Percentiles rank a stretch among this genome's conserved stretches.
Evolutionary conservation across 2,113 vertebrate species (phyloP).

Genomic region (Sterrhoptilus dennistouni): DNA sequence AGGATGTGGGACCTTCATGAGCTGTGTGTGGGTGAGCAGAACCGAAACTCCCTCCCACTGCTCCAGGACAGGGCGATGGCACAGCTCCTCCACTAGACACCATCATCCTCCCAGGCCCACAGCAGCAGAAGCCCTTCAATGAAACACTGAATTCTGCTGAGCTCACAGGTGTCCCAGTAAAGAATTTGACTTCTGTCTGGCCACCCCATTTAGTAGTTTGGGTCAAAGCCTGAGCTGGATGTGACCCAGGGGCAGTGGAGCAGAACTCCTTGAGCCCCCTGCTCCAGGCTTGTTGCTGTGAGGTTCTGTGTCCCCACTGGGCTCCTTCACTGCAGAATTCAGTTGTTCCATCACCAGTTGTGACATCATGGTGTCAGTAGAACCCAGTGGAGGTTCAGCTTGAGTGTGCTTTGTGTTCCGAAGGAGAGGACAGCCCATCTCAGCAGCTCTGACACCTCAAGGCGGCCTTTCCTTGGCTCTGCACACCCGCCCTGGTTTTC

Average conservation of each 20-base stretch:
- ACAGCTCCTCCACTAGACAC: not conserved
- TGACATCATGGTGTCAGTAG: not conserved
- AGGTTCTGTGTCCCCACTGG: not conserved
- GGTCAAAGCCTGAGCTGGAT: not conserved
- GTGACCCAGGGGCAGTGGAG: not conserved
- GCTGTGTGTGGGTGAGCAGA: not conserved
- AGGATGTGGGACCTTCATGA: not conserved
- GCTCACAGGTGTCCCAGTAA: not conserved
- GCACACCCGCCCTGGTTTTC: not conserved
- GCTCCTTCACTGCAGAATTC: not conserved
- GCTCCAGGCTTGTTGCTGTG: not conserved
- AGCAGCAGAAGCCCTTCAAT: not conserved
- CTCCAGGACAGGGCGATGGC: fast-evolving
- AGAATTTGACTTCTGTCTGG: not conserved
- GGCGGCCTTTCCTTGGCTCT: not conserved
- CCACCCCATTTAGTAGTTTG: not conserved
- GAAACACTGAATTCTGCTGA: not conserved
- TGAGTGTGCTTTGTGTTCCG: not conserved
- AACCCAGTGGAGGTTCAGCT: not conserved
- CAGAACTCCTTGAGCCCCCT: not conserved
- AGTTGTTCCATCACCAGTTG: not conserved
- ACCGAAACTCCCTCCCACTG: fast-evolving
- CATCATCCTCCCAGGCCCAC: not conserved
- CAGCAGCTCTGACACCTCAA: not conserved
- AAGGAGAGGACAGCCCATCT: not conserved